Conservation (phyloP, 1,140 invertebrate species). For the Stratiolaelaps scimitus region DNA sequence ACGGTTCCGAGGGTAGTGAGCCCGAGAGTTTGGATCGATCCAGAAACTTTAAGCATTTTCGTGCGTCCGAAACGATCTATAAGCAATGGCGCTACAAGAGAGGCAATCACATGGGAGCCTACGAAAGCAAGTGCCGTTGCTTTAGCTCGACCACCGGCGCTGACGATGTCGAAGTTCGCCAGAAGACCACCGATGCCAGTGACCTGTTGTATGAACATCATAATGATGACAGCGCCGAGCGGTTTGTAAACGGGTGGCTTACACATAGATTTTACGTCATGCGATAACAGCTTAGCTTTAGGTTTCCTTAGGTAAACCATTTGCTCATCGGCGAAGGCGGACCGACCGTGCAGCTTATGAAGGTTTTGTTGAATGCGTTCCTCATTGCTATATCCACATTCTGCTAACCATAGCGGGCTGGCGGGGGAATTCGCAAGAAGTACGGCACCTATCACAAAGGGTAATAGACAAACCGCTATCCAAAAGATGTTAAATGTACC, state of each 20-base stretch:
- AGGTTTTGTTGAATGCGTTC: background rate
- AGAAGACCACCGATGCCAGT: background rate
- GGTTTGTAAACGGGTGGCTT: background rate
- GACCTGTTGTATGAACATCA: background rate
- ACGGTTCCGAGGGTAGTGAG: background rate
- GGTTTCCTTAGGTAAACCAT: background rate
- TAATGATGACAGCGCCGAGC: background rate
- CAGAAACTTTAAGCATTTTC: background rate
- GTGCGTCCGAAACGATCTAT: background rate
- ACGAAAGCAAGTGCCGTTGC: background rate
- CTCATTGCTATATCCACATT: background rate
- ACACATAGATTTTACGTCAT: background rate
- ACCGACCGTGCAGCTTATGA: background rate
- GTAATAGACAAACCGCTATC: background rate
- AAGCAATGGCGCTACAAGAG: background rate
- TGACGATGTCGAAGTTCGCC: background rate
- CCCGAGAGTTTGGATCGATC: background rate
- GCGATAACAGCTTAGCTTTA: background rate
- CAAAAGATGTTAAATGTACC: background rate
- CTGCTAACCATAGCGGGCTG: conserved; percentile 3
- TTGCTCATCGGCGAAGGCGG: background rate
- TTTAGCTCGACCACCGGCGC: too few relatives aligned
- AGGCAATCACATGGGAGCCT: background rate
- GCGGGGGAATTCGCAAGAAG: background rate
- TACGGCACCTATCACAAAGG: background rate